Base-by-base conservation (phyloP, 2,888 invertebrate genomes). In the Allygus modestus region DNA sequence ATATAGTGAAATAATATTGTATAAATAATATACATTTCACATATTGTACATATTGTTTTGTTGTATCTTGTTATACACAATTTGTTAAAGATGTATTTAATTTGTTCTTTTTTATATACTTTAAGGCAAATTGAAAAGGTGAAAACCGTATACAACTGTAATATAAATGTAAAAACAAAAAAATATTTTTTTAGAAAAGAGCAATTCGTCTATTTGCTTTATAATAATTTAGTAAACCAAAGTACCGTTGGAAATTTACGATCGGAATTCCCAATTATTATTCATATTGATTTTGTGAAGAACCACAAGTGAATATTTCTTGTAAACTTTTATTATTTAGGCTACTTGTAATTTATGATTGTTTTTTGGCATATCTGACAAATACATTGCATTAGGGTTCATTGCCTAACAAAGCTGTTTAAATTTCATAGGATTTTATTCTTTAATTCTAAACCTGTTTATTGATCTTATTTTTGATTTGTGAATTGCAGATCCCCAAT, bases 1-100 rank as follows among this genome's bases (percentile, higher is more conserved):
- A 65, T 28, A 65, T 65, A 65, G 65, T 65, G 28, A 28, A 28
- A 65, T 54, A 65, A 9, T 65, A 65, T 65, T 65, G 65, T 65
- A 65, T 2, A 65, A 65, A 65, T 28, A 65, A 65, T 65, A 65
- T 65, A 65, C 65, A 65, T 65, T 65, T 65, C 65, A 65, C 28
- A 65, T 28, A 15, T 54, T 65, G 31, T 28, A 65, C 5, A 65
- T 28, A 65, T 65, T 65, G 65, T 65, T 65, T 28, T 65, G 65
- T 65, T 65, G 31, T 65, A 15, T 65, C 65, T 58, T 65, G 65
- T 65, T 65, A 65, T 65, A 15, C 7, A 31, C 5, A 65, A 1
- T 31, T 65, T 15, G 65, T 65, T 65, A 31, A 65, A 65, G 65
- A 28, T 31, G 65, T 65, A 28, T 65, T 65, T 28, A 65, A 65